Percentiles rank a stretch among this genome's conserved stretches.
Conservation (phyloP, 2,113 vertebrate species). For the Murina feae region DNA sequence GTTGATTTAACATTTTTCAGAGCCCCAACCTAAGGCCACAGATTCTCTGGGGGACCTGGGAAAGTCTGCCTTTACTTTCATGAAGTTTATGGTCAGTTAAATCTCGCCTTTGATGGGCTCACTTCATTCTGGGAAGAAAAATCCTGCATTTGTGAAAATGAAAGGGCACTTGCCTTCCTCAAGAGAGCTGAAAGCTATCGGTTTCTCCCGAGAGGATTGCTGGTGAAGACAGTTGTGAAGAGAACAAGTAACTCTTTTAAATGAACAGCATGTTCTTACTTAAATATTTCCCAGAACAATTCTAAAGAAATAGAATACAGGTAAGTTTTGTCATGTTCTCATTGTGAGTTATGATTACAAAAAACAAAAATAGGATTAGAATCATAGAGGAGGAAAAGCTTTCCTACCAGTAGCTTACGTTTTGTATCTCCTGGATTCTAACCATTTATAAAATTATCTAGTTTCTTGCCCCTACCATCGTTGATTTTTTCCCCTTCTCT, state of each 20-base stretch:
- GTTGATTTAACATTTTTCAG: background rate
- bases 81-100: background rate
- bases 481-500: conserved; percentile 15
- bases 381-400: conserved; percentile 35
- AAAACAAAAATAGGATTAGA: conserved; percentile 53
- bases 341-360: conserved; percentile 45
- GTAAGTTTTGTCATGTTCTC: conserved; percentile 53
- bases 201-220: conserved; percentile 32
- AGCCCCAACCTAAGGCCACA: background rate
- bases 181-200: background rate
- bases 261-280: conserved; percentile 50
- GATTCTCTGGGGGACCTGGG: background rate
- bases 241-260: conserved; percentile 58
- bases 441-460: conserved; percentile 50
- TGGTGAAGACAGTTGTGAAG: conserved; percentile 31
- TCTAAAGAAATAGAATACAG: conserved; percentile 58
- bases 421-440: conserved; percentile 49
- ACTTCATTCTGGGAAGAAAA: conserved; percentile 10
- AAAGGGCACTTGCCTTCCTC: conserved; percentile 12
- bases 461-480: conserved; percentile 33
- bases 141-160: background rate
- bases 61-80: background rate
- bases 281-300: conserved; percentile 63
- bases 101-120: background rate
- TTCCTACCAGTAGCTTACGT: background rate